Percentiles rank a stretch among this genome's conserved stretches.
Evolutionary conservation across 30 jellyfish, hydroid and myxozoan species (phyloP).

Genomic region (Phacellophora camtschatica): DNA sequence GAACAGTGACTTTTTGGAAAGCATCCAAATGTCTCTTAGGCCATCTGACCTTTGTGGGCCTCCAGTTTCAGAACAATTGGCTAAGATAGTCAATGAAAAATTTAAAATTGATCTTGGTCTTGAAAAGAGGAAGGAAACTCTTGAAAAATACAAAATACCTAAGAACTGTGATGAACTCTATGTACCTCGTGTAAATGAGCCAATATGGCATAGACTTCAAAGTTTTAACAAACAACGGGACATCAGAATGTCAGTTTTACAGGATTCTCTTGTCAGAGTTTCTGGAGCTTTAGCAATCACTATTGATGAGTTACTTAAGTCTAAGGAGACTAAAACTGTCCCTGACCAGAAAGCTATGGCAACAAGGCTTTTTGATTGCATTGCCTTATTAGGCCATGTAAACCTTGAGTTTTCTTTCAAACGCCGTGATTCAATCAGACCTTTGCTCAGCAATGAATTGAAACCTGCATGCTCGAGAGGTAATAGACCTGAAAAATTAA

Average conservation of each 20-base stretch:
- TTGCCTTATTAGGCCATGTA: constrained; percentile 51
- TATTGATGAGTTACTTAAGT: constrained; percentile 20
- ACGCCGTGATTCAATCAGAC: constrained; percentile 16
- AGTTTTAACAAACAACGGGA: neutral
- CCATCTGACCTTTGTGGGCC: too few species aligned
- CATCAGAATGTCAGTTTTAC: neutral
- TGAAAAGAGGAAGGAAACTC: too few species aligned
- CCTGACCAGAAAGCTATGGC: constrained; percentile 15
- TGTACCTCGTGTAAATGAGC: too few species aligned
- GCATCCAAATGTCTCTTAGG: too few species aligned
- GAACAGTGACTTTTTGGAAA: too few species aligned
- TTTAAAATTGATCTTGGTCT: too few species aligned
- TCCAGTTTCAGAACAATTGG: too few species aligned
- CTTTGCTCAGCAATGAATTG: constrained; percentile 23
- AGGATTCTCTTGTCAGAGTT: constrained; percentile 1
- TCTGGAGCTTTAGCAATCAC: constrained; percentile 29
- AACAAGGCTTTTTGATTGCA: constrained; percentile 9
- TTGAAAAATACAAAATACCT: too few species aligned
- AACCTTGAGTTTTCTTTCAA: constrained; percentile 15
- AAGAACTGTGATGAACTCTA: too few species aligned
- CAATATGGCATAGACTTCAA: neutral
- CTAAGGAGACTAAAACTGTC: neutral
- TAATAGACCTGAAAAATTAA: constrained; percentile 33
- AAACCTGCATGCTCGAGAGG: constrained; percentile 32
- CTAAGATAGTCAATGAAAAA: too few species aligned